phyloP scores from a whole-genome alignment of 2,888 invertebrate species.

The Lasioglossum lativentre region DNA sequence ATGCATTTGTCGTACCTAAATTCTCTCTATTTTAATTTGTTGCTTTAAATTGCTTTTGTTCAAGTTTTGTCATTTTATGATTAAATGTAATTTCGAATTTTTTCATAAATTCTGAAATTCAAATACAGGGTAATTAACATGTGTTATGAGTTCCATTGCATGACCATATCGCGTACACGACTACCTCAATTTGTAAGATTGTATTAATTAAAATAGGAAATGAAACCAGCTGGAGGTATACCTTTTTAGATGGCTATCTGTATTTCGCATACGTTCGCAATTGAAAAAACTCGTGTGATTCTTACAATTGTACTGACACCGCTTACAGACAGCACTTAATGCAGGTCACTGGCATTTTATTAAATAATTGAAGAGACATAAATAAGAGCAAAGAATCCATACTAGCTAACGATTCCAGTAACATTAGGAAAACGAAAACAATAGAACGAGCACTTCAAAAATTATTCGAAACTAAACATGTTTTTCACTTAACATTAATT shows the following conservation, averaged over 20 bases:
- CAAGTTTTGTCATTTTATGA: no score
- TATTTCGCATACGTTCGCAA: neutral
- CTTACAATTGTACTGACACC: neutral
- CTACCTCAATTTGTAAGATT: neutral
- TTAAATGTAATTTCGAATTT: neutral
- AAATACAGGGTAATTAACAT: neutral
- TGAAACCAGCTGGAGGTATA: conserved; percentile 12
- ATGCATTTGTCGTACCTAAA: no score
- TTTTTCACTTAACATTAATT: no score
- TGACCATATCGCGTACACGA: neutral
- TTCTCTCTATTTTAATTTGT: no score
- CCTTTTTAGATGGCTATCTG: neutral
- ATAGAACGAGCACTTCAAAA: no score
- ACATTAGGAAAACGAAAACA: no score
- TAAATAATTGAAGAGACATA: neutral
- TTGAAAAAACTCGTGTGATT: conserved; percentile 14
- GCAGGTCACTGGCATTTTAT: neutral
- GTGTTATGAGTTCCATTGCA: neutral
- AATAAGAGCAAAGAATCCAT: no score
- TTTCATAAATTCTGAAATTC: neutral
- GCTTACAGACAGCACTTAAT: no score
- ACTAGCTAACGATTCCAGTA: no score
- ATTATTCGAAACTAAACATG: no score
- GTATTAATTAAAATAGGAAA: neutral
- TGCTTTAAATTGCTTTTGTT: no score